Conservation (phyloP, 2,888 invertebrate species). For the Thelaira solivaga region DNA sequence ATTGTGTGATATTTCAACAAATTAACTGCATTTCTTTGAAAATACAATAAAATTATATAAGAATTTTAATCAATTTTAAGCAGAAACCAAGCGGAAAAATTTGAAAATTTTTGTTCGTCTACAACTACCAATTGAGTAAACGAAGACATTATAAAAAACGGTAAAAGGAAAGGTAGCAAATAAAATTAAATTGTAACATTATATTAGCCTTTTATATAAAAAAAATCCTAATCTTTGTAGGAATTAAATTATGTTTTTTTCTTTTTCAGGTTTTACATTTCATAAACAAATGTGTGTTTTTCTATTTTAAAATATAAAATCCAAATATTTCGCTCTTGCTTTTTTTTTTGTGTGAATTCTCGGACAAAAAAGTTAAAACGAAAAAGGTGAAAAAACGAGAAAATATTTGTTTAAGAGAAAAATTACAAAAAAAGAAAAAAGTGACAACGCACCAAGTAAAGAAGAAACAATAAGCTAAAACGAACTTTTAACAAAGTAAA, state of each 20-base stretch:
- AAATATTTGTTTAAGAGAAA: constrained; percentile 2
- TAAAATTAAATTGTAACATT: neutral
- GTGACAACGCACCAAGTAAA: constrained; percentile 60
- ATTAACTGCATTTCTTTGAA: constrained; percentile 21
- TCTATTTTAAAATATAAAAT: constrained; percentile 16
- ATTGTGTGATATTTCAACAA: constrained; percentile 37
- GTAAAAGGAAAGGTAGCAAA: constrained; percentile 34
- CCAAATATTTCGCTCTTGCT: constrained; percentile 26
- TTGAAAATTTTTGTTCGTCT: constrained; percentile 41
- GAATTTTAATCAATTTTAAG: constrained; percentile 11
- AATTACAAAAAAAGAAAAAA: constrained; percentile 41
- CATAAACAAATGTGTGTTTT: constrained; percentile 30
- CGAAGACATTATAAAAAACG: constrained; percentile 54
- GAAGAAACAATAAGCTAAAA: constrained; percentile 32
- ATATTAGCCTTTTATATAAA: neutral
- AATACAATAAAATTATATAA: constrained; percentile 4
- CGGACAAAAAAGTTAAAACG: constrained; percentile 3
- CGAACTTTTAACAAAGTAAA: constrained; percentile 39
- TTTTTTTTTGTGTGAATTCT: constrained; percentile 50
- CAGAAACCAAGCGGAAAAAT: constrained; percentile 19
- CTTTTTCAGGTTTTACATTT: constrained; percentile 18
- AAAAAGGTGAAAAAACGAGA: constrained; percentile 23
- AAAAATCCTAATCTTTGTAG: too few species aligned
- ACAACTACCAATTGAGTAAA: constrained; percentile 31
- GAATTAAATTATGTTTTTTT: constrained; percentile 2